Evolutionary conservation across 2,113 vertebrate species (phyloP).

Genomic region (Protobothrops mucrosquamatus): DNA sequence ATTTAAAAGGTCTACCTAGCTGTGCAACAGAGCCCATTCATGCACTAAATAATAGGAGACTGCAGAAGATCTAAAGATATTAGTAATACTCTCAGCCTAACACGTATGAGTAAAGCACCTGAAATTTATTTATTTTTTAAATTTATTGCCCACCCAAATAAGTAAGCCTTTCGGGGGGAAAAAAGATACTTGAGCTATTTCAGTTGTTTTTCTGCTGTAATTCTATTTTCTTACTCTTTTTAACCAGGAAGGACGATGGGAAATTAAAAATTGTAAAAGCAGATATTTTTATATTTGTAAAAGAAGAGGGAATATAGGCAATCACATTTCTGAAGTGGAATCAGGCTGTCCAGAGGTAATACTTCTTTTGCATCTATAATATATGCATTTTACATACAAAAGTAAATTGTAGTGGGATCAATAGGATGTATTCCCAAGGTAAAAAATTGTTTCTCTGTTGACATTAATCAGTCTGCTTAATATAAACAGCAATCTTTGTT

Average conservation of each 20-base stretch:
- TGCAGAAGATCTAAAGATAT: neutral
- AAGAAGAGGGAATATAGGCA: conserved; percentile 65
- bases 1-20: neutral
- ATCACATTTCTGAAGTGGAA: conserved; percentile 43
- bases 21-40: neutral
- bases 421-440: neutral
- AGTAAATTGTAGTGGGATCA: neutral
- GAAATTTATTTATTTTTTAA: neutral
- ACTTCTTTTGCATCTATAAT: neutral
- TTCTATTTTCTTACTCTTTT: neutral
- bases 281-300: conserved; percentile 77
- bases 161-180: conserved; percentile 15
- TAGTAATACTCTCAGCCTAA: neutral
- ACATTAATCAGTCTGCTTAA: neutral
- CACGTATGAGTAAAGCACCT: neutral
- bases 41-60: neutral
- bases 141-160: neutral
- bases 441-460: neutral
- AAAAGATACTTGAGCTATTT: neutral
- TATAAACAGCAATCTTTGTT: neutral
- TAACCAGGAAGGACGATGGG: conserved; percentile 80
- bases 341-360: conserved; percentile 82
- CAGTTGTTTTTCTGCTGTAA: neutral
- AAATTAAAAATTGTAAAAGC: conserved; percentile 78
- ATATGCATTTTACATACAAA: neutral